Evolutionary conservation across 2,797 vertebrate genomes (phyloP), one percentile per base, ranked within the genome.

Genomic region (Kryptopterus vitreolus): DNA sequence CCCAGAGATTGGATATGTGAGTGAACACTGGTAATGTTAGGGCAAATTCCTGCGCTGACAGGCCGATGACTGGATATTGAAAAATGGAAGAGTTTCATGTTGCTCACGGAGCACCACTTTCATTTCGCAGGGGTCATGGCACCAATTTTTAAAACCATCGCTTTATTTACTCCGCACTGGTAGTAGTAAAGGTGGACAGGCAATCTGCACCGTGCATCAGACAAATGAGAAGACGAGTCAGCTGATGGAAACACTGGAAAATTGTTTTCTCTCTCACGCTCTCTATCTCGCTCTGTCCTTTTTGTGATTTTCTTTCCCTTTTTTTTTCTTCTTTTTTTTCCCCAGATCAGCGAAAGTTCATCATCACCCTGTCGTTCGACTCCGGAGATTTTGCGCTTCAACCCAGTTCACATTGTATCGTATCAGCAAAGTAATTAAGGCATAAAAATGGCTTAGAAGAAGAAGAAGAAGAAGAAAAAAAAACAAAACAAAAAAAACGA

Each of bases 121-220:
- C 82, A 82, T 82, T 87, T 86, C 76, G 71, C 80, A 76, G 79
- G 76, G 86, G 80, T 86, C 86, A 79, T 70, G 82, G 73, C 81
- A 82, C 84, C 80, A 84, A 83, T 86, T 85, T 85, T 84, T 80
- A 72, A 84, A 85, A 75, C 70, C 83, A 68, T 84, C 33, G 31
- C 72, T 85, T 86, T 83, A 85, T 85, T 86, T 83, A 87, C 86
- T 84, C 69, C 77, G n/a, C 43, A 33, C 16, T 78, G 31, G 77
- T 76, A 79, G 83, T 78, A 82, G 78, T 82, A 85, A 85, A 87
- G 76, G 77, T 80, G 72, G 81, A 73, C 78, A 86, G 78, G 81
- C 74, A 81, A 83, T 83, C 82, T 79, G 77, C 80, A 58, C 71
- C 52, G 62, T 83, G 81, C 78, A 82, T 86, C 79, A 86, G 82